These are phyloP conservation scores for Colaptes auratus DNA, from an alignment of 2,113 vertebrate species.

Conservation along the genomic window DNA sequence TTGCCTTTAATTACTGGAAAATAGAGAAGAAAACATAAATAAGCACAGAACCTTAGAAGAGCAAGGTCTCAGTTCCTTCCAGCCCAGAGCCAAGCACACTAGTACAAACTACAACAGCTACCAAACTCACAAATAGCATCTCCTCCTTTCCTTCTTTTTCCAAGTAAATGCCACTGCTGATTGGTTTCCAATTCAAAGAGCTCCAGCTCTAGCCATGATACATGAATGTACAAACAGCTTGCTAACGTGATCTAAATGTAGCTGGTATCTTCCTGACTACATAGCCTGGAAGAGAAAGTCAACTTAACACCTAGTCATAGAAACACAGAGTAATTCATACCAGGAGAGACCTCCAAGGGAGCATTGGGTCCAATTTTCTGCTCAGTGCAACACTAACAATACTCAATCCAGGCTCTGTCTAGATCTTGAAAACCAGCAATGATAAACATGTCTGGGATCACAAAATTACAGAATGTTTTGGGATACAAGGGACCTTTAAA, in stretches of 20 bases:
- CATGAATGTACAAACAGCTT: neutral
- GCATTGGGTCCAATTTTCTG: neutral
- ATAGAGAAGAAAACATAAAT: neutral
- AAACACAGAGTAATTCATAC: neutral
- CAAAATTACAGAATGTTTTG: neutral
- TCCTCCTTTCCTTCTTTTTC: neutral
- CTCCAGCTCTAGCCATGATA: neutral
- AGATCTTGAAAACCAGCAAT: neutral
- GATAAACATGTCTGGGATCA: neutral
- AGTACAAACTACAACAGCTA: neutral
- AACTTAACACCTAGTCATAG: neutral
- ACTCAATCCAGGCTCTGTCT: neutral
- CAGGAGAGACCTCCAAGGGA: neutral
- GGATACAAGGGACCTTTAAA: neutral
- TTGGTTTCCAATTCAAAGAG: neutral
- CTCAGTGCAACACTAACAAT: neutral
- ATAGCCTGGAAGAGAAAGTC: neutral
- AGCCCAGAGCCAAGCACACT: neutral
- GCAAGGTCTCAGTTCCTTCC: neutral
- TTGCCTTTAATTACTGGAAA: neutral
- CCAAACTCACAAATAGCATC: neutral
- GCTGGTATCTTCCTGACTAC: neutral
- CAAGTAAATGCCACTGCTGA: neutral
- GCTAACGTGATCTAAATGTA: neutral
- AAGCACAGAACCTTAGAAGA: neutral